Evolutionary conservation across 1,140 invertebrate species (phyloP), one percentile per base, ranked within the genome.

Genomic region (Orius laevigatus): DNA sequence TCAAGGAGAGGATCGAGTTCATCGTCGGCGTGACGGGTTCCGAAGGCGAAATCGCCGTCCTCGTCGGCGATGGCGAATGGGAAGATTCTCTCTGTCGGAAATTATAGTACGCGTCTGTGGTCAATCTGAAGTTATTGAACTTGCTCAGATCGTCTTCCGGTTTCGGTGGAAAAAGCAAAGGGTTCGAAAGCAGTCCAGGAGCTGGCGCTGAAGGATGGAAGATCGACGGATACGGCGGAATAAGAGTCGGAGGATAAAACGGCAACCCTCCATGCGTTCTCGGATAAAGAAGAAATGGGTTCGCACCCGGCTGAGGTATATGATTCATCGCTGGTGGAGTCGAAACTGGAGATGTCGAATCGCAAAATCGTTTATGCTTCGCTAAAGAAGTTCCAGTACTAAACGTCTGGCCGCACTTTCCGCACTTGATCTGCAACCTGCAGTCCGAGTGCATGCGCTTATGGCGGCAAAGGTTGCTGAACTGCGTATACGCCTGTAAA

Each of bases 381-480:
- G 82, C 75, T 43, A 83, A 67, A 31, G 80, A 89, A 1, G 88
- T 88, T 9, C 81, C 75, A 0, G 89, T 91, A 32, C 78, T 83
- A 67, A 95, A 96, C 12, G 82, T 79, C 60, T 94, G 85, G 6
- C 80, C 78, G 63, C 92, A 97, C 72, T 92, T 91, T 55, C 73
- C 75, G 67, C 92, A 96, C 67, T 91, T 88, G 54, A 88, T 84
- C 62, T 85, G 75, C 66, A 79, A 79, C 56, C 86, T 78, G 61
- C 87, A 89, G 59, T 86, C 82, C 11, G 81, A 81, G 68, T 99
- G 96, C 89, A 98, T 97, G 52, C 95, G 86, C 62, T 95, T 97
- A 69, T 99, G 96, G 14, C 96, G 81, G 62, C 96, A 99, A 56
- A 99, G 71, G 65, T 99, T 99, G 10, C 94, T 98, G 65, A 99